Evolutionary conservation across 64 coral and sea anemone genomes (phyloP).

Genomic region (Stichodactyla helianthus): DNA sequence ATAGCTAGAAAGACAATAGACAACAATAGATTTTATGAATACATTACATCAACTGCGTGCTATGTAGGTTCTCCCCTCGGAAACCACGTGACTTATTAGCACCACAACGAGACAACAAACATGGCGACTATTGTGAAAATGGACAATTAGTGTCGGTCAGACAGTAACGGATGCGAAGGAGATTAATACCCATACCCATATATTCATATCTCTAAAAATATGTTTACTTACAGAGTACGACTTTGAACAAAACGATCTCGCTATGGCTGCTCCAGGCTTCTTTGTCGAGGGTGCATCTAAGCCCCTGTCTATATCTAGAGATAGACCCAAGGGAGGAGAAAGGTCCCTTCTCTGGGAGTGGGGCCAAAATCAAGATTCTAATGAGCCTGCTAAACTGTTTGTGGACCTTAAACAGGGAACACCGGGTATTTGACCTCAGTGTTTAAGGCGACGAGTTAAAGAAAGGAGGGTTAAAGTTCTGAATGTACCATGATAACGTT

Average conservation of each 20-base stretch:
- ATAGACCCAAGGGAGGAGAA: neutral
- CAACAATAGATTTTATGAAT: too few species aligned
- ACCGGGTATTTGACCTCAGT: neutral
- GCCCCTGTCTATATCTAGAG: neutral
- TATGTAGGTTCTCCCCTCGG: too few species aligned
- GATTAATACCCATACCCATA: too few species aligned
- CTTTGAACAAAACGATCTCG: neutral
- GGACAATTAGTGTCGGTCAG: too few species aligned
- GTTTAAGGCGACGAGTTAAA: neutral
- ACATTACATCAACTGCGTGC: too few species aligned
- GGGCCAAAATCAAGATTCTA: neutral
- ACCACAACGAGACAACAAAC: too few species aligned
- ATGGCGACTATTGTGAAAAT: too few species aligned
- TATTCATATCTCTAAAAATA: neutral
- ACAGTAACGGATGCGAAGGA: too few species aligned
- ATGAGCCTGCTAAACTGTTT: neutral
- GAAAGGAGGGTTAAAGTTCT: conserved; percentile 41
- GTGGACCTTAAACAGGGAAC: neutral
- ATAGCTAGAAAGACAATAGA: too few species aligned
- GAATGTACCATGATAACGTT: conserved; percentile 27
- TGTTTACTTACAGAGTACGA: neutral
- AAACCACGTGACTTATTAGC: too few species aligned
- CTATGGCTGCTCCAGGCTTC: neutral
- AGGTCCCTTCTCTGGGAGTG: neutral
- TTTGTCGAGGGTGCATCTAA: neutral